Percentiles rank a stretch among this genome's conserved stretches.
Conservation (phyloP, 2,888 invertebrate species). For the Ceratothoa steindachneri region DNA sequence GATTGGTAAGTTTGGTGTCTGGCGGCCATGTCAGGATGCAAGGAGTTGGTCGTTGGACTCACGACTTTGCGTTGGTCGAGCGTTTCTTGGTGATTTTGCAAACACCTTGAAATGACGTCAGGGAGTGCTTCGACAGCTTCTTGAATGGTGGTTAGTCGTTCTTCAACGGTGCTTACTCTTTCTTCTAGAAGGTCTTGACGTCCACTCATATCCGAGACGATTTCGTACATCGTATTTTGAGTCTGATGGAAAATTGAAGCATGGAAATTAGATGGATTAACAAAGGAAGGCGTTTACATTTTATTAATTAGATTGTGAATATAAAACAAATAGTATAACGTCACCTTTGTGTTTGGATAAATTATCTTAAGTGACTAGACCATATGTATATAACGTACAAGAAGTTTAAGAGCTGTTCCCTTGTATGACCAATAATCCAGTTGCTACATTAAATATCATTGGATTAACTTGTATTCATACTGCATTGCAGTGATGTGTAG, state of each 20-base stretch:
- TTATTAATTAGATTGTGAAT: no score
- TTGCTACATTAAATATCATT: no score
- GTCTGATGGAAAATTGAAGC: slow-evolving; percentile 70
- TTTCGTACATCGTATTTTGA: slow-evolving; percentile 95
- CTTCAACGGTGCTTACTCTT: slow-evolving; percentile 85
- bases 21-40: slow-evolving; percentile 73
- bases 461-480: no score
- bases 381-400: no score
- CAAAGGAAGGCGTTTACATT: no score
- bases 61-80: slow-evolving; percentile 66
- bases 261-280: no score
- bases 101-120: slow-evolving; percentile 71
- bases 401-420: no score
- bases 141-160: slow-evolving; percentile 79
- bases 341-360: not conserved
- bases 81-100: slow-evolving; percentile 68
- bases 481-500: no score
- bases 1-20: slow-evolving; percentile 38
- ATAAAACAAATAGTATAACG: not conserved
- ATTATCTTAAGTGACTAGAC: no score
- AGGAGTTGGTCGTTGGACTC: slow-evolving; percentile 60
- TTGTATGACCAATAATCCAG: no score
- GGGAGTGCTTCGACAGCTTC: slow-evolving; percentile 81
- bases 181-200: slow-evolving; percentile 91
- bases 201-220: slow-evolving; percentile 94